Evolutionary conservation across 2,113 vertebrate species (phyloP).

Genomic region (Callaeas wilsoni): DNA sequence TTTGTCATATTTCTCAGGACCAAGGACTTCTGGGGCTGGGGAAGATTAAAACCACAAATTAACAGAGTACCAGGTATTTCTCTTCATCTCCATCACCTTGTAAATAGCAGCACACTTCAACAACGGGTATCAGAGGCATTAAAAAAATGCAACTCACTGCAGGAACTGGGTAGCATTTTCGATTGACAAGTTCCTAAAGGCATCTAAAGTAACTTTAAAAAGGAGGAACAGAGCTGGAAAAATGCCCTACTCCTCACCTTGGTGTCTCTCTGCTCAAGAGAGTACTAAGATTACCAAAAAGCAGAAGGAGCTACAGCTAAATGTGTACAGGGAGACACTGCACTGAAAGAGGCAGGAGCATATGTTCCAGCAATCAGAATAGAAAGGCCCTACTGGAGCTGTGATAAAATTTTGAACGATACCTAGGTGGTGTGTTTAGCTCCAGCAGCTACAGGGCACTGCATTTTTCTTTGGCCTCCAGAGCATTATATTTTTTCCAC

Average conservation of each 20-base stretch:
- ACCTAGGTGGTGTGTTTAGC: not conserved
- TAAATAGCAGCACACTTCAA: not conserved
- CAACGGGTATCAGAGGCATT: not conserved
- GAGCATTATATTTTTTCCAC: not conserved
- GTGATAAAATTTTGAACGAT: not conserved
- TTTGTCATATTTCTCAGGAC: conserved; percentile 98
- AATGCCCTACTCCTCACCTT: conserved; percentile 2
- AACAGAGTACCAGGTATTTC: not conserved
- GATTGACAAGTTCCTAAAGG: not conserved
- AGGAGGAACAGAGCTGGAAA: not conserved
- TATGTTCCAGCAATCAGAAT: conserved; percentile 19
- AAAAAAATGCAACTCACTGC: not conserved
- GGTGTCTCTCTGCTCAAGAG: conserved; percentile 12
- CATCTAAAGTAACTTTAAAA: not conserved
- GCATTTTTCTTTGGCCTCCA: not conserved
- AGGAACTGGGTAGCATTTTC: not conserved
- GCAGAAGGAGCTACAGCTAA: conserved; percentile 34
- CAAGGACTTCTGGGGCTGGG: conserved; percentile 94
- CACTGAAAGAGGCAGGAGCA: not conserved
- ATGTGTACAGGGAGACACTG: conserved; percentile 28
- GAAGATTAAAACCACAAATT: not conserved
- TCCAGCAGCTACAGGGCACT: not conserved
- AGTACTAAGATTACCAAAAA: not conserved
- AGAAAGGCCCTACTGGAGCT: conserved; percentile 12
- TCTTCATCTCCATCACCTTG: not conserved